Evolutionary conservation across 2,888 invertebrate genomes (phyloP), one percentile per base, ranked within the genome.

Genomic region (Drosophila picticornis): DNA sequence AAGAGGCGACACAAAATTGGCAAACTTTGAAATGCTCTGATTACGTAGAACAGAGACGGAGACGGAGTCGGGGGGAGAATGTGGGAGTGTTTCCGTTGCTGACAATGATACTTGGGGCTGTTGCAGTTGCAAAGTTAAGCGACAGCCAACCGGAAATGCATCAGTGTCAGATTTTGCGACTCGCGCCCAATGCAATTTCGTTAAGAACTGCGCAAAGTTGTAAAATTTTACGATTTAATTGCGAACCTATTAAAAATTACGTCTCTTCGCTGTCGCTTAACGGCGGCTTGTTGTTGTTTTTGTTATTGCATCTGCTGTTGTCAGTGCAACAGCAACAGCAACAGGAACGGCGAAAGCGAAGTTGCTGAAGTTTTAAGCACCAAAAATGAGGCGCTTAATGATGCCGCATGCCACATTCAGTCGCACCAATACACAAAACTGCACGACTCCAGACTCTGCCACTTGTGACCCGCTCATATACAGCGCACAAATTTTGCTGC

Each of bases 151-250:
- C 86, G 87, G 88, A 90, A 88, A 87, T 83, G 87, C 87, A 83
- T 87, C 90, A 90, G 86, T 87, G 90, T 87, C 86, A 90, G 86
- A 85, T 84, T 78, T 78, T 73, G 72, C 63, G 81, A 80, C 67
- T 64, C 64, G 77, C 74, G 77, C 70, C 76, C 74, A 71, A 68
- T 73, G 81, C 90, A 88, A 85, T 87, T 90, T 88, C 81, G 86
- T 78, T 90, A 90, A 87, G 88, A 87, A 88, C 86, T 90, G 87
- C 85, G 81, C 80, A 85, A 89, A 90, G 90, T 83, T 85, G 86
- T 90, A 82, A 90, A 91, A 90, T 85, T 90, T 90, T 91, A 90
- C 86, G 89, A 91, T 90, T 88, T 90, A 90, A 90, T 90, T 91
- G 90, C 88, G 75, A 85, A 88, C 85, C 88, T 91, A 87, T 91